Conservation (phyloP, 2,797 vertebrate species). For the Coregonus ussuriensis region DNA sequence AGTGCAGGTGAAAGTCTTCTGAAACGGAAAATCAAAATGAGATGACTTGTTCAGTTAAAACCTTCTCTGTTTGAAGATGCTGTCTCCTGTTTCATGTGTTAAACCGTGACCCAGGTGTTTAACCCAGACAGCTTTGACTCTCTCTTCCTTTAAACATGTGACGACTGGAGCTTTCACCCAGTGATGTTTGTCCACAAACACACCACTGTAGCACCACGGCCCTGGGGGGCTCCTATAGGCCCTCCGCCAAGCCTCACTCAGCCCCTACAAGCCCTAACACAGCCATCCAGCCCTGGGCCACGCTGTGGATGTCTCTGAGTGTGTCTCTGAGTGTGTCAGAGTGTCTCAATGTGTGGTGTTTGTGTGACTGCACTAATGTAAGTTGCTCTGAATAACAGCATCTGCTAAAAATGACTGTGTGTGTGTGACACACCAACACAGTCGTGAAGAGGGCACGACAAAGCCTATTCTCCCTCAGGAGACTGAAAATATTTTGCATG, state of each 20-base stretch:
- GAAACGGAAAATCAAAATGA: too few relatives aligned
- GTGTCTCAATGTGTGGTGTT: background rate
- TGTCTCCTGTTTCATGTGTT: background rate
- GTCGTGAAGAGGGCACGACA: too few relatives aligned
- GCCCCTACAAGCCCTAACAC: conserved; percentile 67
- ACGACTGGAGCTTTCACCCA: conserved; percentile 68
- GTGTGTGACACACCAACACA: too few relatives aligned
- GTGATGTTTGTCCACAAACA: conserved; percentile 51
- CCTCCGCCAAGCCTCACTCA: conserved; percentile 50
- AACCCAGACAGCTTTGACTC: background rate
- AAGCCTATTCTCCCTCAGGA: too few relatives aligned
- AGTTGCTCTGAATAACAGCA: too few relatives aligned
- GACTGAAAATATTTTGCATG: too few relatives aligned
- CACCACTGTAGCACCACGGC: conserved; percentile 62
- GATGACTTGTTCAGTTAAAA: too few relatives aligned
- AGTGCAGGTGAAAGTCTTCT: too few relatives aligned
- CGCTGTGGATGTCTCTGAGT: conserved; percentile 49
- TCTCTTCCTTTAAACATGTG: conserved; percentile 36
- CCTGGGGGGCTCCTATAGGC: conserved; percentile 45
- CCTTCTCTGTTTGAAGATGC: background rate
- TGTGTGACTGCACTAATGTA: background rate
- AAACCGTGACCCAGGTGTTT: too few relatives aligned
- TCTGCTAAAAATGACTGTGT: too few relatives aligned
- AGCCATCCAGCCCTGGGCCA: conserved; percentile 59
- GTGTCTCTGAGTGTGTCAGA: conserved; percentile 12